A percentile compares a stretch with the other conserved stretches of the same genome.
Evolutionary conservation across 1,140 invertebrate genomes (phyloP).

Genomic region (Elymnias hypermnestra): DNA sequence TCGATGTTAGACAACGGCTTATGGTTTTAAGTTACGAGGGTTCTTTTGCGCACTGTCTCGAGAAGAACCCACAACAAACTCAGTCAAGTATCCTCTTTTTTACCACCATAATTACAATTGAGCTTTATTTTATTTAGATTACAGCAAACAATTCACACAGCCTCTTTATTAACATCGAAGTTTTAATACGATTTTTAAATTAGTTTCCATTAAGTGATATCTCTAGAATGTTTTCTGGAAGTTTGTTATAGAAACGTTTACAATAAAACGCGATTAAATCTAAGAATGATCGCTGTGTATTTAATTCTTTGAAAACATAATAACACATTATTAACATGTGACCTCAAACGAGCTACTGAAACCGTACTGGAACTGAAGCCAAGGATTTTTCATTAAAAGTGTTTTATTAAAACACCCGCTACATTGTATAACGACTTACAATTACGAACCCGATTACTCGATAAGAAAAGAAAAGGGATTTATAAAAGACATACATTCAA

Average conservation of each 20-base stretch:
- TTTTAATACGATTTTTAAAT: constrained; percentile 6
- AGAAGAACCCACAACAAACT: too few relatives aligned
- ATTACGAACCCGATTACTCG: constrained; percentile 14
- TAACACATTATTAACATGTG: constrained; percentile 3
- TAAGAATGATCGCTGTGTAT: constrained; percentile 3
- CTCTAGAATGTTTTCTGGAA: too few relatives aligned
- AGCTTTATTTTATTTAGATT: too few relatives aligned
- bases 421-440: constrained; percentile 27
- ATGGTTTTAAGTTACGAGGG: too few relatives aligned
- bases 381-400: constrained; percentile 45
- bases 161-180: too few relatives aligned
- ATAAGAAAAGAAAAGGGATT: constrained; percentile 13
- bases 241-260: too few relatives aligned
- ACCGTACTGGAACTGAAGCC: constrained; percentile 14
- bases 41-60: too few relatives aligned
- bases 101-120: too few relatives aligned
- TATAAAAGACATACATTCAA: constrained; percentile 11
- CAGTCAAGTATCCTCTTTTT: too few relatives aligned
- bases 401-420: constrained; percentile 27
- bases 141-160: too few relatives aligned
- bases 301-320: constrained; percentile 2
- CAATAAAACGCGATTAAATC: background rate
- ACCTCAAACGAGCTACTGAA: constrained; percentile 12
- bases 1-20: too few relatives aligned
- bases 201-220: too few relatives aligned